Evolutionary conservation across 1,140 invertebrate species (phyloP), one percentile per base, ranked within the genome.

Genomic region (Drosophila aff.): DNA sequence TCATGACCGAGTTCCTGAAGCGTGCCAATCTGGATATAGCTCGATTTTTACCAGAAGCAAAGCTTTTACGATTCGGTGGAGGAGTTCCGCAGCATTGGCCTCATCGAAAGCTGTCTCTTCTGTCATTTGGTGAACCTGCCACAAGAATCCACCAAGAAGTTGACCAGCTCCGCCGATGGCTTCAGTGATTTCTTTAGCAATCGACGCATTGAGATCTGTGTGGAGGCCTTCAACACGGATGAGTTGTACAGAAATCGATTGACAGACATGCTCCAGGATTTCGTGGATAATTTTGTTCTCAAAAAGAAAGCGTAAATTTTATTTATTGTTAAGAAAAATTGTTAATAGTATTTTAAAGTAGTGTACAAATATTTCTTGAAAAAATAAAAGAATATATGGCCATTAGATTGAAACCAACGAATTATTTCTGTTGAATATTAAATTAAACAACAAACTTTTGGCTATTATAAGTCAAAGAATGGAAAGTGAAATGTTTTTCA

Each of bases 41-140:
- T 11, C 62, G 92, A 47, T 78, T 93, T 71, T 65, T 95, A 26
- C 64, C 91, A 3, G 82, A 92, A 52, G n/a, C 23, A 91, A 11
- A 77, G 92, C n/a, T 94, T 94, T 66, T 69, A 93, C 2, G 71
- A 92, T 33, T 94, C 79, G 36, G 92, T 82, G 80, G 91, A 84
- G 73, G 91, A 94, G 60, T 94, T 93, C 91, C 81, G 93, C 4
- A 61, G 93, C 16, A 92, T 93, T 76, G 94, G 92, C 23, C 79
- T 94, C 13, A 94, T 93, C 8, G 94, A 94, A 81, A 94, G 94
- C 47, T 90, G 92, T 11, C 63, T 94, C 43, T 94, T 94, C 69
- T 92, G 93, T 3, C 94, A 94, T 53, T 82, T 94, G 71, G 80
- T 92, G 18, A 75, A 92, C 4, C 91, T 94, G 55, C 91, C 85